Conservation (phyloP, 2,888 invertebrate genomes). For the Gerris lacustris region DNA sequence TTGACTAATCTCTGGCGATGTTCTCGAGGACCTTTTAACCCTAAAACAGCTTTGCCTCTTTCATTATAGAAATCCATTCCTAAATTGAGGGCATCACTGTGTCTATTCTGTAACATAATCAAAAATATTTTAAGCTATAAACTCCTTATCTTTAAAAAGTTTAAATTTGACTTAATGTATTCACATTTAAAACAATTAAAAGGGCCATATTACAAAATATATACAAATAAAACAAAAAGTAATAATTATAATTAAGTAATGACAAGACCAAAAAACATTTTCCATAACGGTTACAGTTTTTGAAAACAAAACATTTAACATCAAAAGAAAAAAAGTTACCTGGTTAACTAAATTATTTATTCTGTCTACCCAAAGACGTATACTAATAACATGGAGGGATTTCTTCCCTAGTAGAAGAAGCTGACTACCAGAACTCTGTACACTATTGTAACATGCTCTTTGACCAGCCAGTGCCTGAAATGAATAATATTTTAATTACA, state of each 20-base stretch:
- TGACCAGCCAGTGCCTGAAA: slow-evolving; percentile 55
- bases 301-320: neutral
- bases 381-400: slow-evolving; percentile 46
- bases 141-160: neutral
- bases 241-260: neutral
- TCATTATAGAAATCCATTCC: slow-evolving; percentile 50
- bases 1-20: slow-evolving; percentile 32
- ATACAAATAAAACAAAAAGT: neutral
- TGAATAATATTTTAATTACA: slow-evolving; percentile 16
- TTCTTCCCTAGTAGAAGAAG: slow-evolving; percentile 55
- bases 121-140: neutral
- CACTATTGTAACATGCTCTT: slow-evolving; percentile 61
- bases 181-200: too few species aligned
- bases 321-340: slow-evolving; percentile 25
- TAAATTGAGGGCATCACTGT: slow-evolving; percentile 46
- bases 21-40: slow-evolving; percentile 35
- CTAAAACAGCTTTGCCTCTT: slow-evolving; percentile 48
- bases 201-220: too few species aligned
- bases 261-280: neutral
- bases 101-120: slow-evolving; percentile 38
- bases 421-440: slow-evolving; percentile 54
- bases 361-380: slow-evolving; percentile 55
- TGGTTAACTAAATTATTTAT: slow-evolving; percentile 47
- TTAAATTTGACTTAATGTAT: neutral
- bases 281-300: neutral